These are phyloP conservation scores for Haplochromis vanheusdeni DNA, from an alignment of 2,113 vertebrate genomes.

Conservation along the genomic window DNA sequence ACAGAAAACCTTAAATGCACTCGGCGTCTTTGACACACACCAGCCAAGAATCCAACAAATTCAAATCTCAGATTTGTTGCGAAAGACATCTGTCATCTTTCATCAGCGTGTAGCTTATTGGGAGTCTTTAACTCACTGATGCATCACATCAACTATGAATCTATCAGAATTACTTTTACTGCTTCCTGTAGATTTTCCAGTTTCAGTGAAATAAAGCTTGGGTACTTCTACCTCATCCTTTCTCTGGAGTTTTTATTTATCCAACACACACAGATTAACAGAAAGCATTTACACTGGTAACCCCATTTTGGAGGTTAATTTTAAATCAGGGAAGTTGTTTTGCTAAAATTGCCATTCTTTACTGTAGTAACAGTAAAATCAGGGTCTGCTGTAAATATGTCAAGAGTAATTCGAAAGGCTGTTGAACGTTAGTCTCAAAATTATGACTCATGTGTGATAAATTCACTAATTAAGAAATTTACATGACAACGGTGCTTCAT, in stretches of 20 bases:
- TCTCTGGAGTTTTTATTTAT: not conserved
- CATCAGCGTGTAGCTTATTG: not conserved
- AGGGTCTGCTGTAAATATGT: not conserved
- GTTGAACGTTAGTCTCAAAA: not conserved
- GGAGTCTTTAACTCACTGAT: not conserved
- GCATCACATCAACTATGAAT: not conserved
- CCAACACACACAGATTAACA: not conserved
- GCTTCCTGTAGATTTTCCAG: not conserved
- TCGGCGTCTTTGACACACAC: not conserved
- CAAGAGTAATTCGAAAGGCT: not conserved
- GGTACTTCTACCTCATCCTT: not conserved
- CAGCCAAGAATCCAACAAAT: not conserved
- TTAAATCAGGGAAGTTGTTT: not conserved
- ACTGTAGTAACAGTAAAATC: not conserved
- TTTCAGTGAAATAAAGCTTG: not conserved
- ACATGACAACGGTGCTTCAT: not conserved
- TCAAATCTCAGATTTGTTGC: not conserved
- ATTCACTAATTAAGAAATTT: not conserved
- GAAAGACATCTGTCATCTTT: not conserved
- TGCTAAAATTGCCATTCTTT: not conserved
- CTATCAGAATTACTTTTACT: not conserved
- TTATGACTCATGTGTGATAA: not conserved
- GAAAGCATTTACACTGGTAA: not conserved
- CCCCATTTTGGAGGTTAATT: not conserved
- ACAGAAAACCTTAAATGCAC: not conserved